Base-by-base conservation (phyloP, 2,888 invertebrate genomes). In the Caenorhabditis wallacei region DNA sequence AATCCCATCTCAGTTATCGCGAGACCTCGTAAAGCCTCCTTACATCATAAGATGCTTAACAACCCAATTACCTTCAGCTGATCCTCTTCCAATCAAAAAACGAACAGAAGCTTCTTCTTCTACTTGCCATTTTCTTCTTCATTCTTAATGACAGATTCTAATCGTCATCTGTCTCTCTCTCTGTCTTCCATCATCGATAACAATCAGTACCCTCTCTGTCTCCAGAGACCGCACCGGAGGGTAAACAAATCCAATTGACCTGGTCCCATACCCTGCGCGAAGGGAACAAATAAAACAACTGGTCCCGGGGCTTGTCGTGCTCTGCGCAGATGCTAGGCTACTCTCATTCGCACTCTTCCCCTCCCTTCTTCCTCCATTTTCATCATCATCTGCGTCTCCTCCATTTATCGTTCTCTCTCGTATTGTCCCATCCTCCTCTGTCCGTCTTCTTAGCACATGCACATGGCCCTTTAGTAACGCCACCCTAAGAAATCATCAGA, bases 331-430 rank as follows among this genome's bases (percentile, higher is more conserved):
- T 46, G 48, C 18, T n/a, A 18, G n/a, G 20, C 20, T 20, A 37
- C 40, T 40, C 40, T 40, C 40, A 13, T 16, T 40, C 40, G 10
- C 16, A 35, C 51, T 20, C 20, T 22, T 48, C 43, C 20, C 26
- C 48, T 11, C 22, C n/a, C 16, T 18, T 30, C 18, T 30, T 22
- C 48, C 5, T 35, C 2, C 16, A 30, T 30, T 3, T 8, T 5
- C 30, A 30, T 30, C 30, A 30, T 30, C n/a, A 30, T 71, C 72
- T 72, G 72, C 72, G 72, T 72, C 63, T 72, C 72, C 11, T 18
- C 40, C n/a, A 61, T 61, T 72, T 54, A 72, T 72, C 61, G 72
- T 8, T 53, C 26, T 63, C 61, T 72, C 72, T 72, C 57, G 37
- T 18, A 30, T 26, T 18, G 30, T 30, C 30, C 30, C 40, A 16